Base-by-base conservation (phyloP, 2,888 invertebrate genomes). In the Anthrax anthrax region DNA sequence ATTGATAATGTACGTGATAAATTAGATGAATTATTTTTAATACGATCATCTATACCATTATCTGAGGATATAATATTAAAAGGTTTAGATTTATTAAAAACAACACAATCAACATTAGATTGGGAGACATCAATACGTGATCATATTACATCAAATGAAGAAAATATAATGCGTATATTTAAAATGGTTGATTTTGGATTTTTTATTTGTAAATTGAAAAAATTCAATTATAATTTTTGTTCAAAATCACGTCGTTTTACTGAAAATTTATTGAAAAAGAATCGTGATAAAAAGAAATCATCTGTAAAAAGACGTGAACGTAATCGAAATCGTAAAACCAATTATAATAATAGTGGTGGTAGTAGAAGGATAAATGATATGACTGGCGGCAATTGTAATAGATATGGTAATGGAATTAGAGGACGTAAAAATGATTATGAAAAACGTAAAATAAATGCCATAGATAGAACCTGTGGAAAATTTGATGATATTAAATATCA, bases 121-220 rank as follows among this genome's bases (percentile, higher is more conserved):
- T 87, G 87, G 87, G 67, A 67, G 52, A 60, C 65, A 2, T 65
- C 63, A 1, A 62, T 67, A 36, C 57, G 67, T 10, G 65, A 67
- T 39, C 61, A 62, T 23, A 63, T 68, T 2, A 65, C 65, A 2
- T 42, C 58, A 0, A 72, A 78, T 51, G 85, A 88, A 60, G 84
- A 86, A 63, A 79, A 81, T 45, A 70, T 87, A 19, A 69, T 89
- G 52, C 75, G 91, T 55, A 77, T 82, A 38, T 72, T 83, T 47
- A 84, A 84, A 63, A 75, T 91, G 58, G 73, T 87, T 32, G 78
- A 82, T 53, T 90, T 91, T 69, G 90, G 89, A 3, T 69, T 68
- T 55, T 68, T 65, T 39, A 62, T 69, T 14, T 67, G 67, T 55
- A 68, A 69, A 45, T 63, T 65, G 49, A 69, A 68, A 54, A 67